Evolutionary conservation across 2,113 vertebrate genomes (phyloP), one percentile per base, ranked within the genome.

Genomic region (Indicator maculatus): DNA sequence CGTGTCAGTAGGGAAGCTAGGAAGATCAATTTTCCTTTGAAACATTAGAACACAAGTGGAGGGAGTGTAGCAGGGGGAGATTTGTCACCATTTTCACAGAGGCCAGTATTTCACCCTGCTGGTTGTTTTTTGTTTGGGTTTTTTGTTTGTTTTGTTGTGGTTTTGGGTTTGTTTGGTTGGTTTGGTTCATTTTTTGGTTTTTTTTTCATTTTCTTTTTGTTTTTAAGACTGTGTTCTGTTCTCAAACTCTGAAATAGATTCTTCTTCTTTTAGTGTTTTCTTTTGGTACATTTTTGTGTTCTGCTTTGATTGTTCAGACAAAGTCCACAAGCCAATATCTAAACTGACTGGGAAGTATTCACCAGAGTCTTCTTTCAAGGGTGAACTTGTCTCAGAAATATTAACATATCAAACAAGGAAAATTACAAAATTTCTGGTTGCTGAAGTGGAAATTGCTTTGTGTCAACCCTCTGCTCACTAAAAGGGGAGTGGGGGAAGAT

Each of bases 21-120:
- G 47, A 83, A 95, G 95, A 96, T 74, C 65, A 73, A 66, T 92
- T 92, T 94, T 73, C 61, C 47, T 93, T 94, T 93, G 90, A 95
- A 96, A 96, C 18, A 6, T 38, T 79, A 81, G 88, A 95, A 66
- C 59, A 41, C 31, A 20, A 88, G 28, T 33, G 1, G 2, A 4
- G 28, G 8, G 19, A 56, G 27, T 4, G 19, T 19, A 81, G n/a
- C 28, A 31, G 45, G 12, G 63, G 45, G 53, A 85, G 39, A 89
- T 93, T 88, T 89, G 59, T 89, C 72, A 93, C 23, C 70, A 63
- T 0, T 87, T 95, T 96, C 93, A 92, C 39, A 71, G 31, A 77
- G 52, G 31, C 5, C 33, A 53, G n/a, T 38, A 21, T 74, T 93
- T 83, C 64, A 93, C 21, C 26, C 28, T 52, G 20, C 6, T n/a